Percentiles rank a stretch among this genome's conserved stretches.
Conservation (phyloP, 1,140 invertebrate genomes). For the Mycetomoellerius zeteki region DNA sequence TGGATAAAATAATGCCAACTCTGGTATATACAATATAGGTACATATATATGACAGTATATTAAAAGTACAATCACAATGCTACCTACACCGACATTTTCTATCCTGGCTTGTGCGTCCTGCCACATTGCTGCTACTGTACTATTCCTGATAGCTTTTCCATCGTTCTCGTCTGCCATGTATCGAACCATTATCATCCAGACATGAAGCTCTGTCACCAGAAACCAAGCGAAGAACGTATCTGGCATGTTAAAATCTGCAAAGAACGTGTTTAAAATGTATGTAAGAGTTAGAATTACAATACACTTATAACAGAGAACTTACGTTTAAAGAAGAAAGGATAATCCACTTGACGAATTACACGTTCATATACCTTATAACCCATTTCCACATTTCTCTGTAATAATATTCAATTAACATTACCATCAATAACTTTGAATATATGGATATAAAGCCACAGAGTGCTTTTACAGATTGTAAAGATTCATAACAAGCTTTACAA, state of each 20-base stretch:
- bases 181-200: slow-evolving; percentile 93
- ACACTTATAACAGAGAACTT: background rate
- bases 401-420: slow-evolving; percentile 29
- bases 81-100: slow-evolving; percentile 91
- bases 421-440: background rate
- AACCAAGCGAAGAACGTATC: slow-evolving; percentile 96
- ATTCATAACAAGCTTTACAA: background rate
- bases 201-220: slow-evolving; percentile 93
- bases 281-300: background rate
- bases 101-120: slow-evolving; percentile 91
- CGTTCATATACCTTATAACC: slow-evolving; percentile 32
- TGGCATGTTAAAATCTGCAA: slow-evolving; percentile 89
- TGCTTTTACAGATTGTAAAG: background rate
- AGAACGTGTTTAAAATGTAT: background rate
- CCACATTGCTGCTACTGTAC: slow-evolving; percentile 93
- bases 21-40: too few relatives aligned
- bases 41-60: background rate
- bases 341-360: slow-evolving; percentile 26
- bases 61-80: slow-evolving; percentile 31
- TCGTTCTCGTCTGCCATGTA: slow-evolving; percentile 92
- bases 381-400: slow-evolving; percentile 37
- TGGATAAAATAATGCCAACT: background rate
- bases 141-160: slow-evolving; percentile 91
- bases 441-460: background rate
- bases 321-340: slow-evolving; percentile 68